Base-by-base conservation (phyloP, 2,113 vertebrate species). In the Desmodus rotundus region DNA sequence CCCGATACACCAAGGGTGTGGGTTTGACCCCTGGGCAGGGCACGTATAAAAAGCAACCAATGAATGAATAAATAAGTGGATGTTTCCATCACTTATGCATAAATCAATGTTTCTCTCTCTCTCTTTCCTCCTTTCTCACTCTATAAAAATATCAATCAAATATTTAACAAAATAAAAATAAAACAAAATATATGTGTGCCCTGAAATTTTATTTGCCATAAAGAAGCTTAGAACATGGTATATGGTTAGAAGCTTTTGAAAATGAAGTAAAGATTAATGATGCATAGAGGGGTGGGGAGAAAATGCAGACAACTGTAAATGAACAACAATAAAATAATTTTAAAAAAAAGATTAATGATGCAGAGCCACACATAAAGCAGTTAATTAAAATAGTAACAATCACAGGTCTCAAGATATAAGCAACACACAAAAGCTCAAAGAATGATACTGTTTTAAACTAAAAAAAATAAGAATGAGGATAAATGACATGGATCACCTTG, bases 151-250 rank as follows among this genome's bases (percentile, higher is more conserved):
- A 56, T 56, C 20, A 56, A 52, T 20, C 4, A 61, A 61, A 61
- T 61, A 61, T 28, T 61, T 61, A 61, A 28, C 56, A 61, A 61
- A 61, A 61, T 12, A 28, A 61, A 61, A 61, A 61, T 58, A 31
- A 31, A 31, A 31, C 95, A 73, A 88, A 86, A 65, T 90, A 80
- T 36, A 0, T 26, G 78, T 96, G 19, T n/a, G 9, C 45, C 31
- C 19, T 96, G 96, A 97, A 97, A 96, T 96, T 89, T 63, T 43
- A 91, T 41, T 70, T 68, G 61, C 72, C 14, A 36, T 45, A 82
- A 67, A 94, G 38, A 63, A 94, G 87, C 84, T 84, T 58, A 89
- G 76, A 58, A 77, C 47, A 68, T 0, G 77, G 24, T 58, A 86
- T 56, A 31, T 47, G 74, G 58, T 50, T 58, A 87, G 45, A 92